phyloP scores from a whole-genome alignment of 2,888 invertebrate species.

The Troglohyphantes excavatus region DNA sequence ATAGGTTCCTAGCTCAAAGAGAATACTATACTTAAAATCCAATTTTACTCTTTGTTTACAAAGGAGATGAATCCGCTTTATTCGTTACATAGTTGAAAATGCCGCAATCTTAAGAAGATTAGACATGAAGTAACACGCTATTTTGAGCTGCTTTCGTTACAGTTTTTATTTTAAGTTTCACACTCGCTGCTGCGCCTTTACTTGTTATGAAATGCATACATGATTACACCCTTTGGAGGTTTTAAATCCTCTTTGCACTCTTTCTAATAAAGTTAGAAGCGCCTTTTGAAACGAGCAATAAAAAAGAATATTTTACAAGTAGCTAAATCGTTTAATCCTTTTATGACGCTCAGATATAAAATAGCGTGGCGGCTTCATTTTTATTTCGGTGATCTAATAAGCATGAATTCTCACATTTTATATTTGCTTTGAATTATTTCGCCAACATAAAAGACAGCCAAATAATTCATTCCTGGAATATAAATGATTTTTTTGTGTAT shows the following conservation, averaged over 20 bases:
- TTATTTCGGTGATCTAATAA: background rate
- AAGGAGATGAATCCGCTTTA: background rate
- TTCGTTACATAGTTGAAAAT: background rate
- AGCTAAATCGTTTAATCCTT: background rate
- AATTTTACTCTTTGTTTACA: background rate
- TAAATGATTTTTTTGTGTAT: too few relatives aligned
- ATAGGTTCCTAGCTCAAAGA: background rate
- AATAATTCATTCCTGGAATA: too few relatives aligned
- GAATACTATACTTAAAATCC: background rate
- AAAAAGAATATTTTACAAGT: background rate
- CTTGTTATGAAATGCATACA: background rate
- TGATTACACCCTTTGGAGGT: background rate
- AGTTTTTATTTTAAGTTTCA: background rate
- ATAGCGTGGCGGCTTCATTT: background rate
- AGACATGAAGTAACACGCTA: background rate
- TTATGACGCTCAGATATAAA: background rate
- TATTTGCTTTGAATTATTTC: too few relatives aligned
- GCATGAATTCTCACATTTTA: background rate
- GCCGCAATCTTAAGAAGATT: background rate
- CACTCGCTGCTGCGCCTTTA: background rate
- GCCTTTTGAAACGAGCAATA: background rate
- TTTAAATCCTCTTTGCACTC: background rate
- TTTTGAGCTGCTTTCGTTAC: background rate
- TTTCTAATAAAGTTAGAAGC: background rate
- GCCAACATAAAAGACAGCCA: too few relatives aligned